These are phyloP conservation scores for Spheniscus humboldti DNA, from an alignment of 2,797 vertebrate genomes.

Conservation along the genomic window DNA sequence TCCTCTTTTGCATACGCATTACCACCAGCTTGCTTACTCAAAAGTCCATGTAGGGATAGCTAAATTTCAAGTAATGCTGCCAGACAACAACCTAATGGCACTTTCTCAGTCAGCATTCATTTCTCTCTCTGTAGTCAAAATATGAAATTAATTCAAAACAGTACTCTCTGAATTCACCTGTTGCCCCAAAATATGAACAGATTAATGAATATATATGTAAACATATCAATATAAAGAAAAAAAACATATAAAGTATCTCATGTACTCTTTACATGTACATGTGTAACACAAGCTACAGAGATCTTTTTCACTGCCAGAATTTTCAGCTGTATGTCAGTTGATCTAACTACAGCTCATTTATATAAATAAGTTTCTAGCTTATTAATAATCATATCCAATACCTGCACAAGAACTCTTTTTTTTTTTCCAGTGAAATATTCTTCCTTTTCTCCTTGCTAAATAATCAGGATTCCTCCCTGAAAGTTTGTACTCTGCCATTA, in stretches of 20 bases:
- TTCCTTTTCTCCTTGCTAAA: not conserved
- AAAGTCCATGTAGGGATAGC: not conserved
- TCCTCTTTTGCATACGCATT: not conserved
- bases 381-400: not conserved
- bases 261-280: not conserved
- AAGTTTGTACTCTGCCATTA: not conserved
- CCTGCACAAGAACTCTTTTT: not conserved
- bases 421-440: not conserved
- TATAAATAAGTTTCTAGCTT: not conserved
- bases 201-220: not conserved
- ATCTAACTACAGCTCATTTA: not conserved
- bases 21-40: not conserved
- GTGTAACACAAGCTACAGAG: not conserved
- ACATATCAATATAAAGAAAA: not conserved
- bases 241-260: not conserved
- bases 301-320: conserved; percentile 20
- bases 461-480: not conserved
- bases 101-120: not conserved
- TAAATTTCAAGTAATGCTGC: not conserved
- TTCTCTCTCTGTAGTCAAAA: not conserved
- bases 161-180: conserved; percentile 1
- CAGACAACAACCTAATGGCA: not conserved
- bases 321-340: not conserved
- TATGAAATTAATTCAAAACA: conserved; percentile 30
- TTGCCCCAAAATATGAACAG: not conserved